A percentile compares a stretch with the other conserved stretches of the same genome.
phyloP scores from a whole-genome alignment of 2,113 vertebrate species.

The Martes martes region DNA sequence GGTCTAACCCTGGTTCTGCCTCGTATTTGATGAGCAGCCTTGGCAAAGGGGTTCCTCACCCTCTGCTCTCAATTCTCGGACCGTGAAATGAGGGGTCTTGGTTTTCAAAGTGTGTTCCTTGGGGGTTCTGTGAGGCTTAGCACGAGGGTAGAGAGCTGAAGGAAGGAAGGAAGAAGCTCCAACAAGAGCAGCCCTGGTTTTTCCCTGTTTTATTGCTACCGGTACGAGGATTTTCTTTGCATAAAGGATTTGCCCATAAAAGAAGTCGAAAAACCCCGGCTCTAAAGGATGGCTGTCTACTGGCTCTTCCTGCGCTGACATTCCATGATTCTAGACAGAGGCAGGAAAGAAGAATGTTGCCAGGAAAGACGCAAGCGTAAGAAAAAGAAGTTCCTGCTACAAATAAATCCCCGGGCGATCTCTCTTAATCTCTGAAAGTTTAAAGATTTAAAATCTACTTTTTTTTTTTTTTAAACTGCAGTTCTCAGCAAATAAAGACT shows the following conservation, averaged over 20 bases:
- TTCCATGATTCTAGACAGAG: background rate
- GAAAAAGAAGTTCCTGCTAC: slow-evolving; percentile 64
- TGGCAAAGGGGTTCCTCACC: background rate
- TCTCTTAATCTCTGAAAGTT: slow-evolving; percentile 62
- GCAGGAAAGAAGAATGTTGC: slow-evolving; percentile 29
- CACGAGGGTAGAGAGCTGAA: background rate
- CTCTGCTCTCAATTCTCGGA: background rate
- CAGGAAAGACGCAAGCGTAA: slow-evolving; percentile 42
- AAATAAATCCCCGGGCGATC: slow-evolving; percentile 67
- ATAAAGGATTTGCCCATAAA: slow-evolving; percentile 5
- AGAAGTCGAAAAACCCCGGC: background rate
- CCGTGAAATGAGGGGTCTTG: background rate
- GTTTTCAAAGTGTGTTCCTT: background rate
- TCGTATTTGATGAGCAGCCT: background rate
- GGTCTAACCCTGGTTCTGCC: background rate
- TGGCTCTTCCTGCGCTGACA: background rate
- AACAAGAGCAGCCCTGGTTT: background rate
- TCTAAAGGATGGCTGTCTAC: background rate
- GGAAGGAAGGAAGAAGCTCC: background rate
- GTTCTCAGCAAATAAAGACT: slow-evolving; percentile 74
- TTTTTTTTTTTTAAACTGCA: slow-evolving; percentile 49
- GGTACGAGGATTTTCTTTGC: background rate
- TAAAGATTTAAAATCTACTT: slow-evolving; percentile 74
- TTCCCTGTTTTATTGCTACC: background rate
- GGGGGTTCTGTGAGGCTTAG: background rate